Conservation (phyloP, 2,888 invertebrate species). For the Cheilosia urbana region DNA sequence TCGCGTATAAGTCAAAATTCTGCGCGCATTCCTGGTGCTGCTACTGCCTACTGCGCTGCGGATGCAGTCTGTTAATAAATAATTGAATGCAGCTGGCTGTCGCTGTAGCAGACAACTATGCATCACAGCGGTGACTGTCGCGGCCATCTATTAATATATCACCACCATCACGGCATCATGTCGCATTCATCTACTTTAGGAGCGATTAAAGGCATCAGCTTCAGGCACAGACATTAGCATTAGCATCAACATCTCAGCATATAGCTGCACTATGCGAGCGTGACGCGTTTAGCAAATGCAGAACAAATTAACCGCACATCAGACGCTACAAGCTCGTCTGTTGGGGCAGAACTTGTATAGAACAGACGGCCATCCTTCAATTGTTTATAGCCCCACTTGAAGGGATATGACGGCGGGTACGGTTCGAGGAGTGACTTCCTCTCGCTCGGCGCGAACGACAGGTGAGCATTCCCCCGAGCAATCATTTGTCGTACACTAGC, state of each 20-base stretch:
- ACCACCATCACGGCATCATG: constrained; percentile 66
- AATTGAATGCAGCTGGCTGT: constrained; percentile 82
- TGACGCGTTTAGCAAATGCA: constrained; percentile 75
- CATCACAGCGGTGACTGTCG: constrained; percentile 74
- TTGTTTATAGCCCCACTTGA: constrained; percentile 57
- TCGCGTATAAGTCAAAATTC: too few species aligned
- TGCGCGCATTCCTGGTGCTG: constrained; percentile 61
- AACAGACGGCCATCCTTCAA: constrained; percentile 60
- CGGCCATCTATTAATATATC: constrained; percentile 76
- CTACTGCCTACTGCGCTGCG: constrained; percentile 42
- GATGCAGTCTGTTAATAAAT: constrained; percentile 79
- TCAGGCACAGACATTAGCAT: constrained; percentile 27
- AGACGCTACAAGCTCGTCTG: constrained; percentile 71
- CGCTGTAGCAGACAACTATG: constrained; percentile 77
- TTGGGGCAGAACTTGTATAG: constrained; percentile 51
- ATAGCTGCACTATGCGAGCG: constrained; percentile 60
- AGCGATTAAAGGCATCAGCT: constrained; percentile 71
- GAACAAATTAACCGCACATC: constrained; percentile 75
- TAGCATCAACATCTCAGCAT: constrained; percentile 27
- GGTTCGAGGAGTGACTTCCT: constrained; percentile 33
- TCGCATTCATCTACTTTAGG: constrained; percentile 74
- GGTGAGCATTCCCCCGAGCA: constrained; percentile 70
- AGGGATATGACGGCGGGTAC: constrained; percentile 1
- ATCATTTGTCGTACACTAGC: constrained; percentile 67
- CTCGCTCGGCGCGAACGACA: constrained; percentile 49